A percentile compares a stretch with the other conserved stretches of the same genome.
Conservation (phyloP, 1,140 invertebrate species). For the Papilio helenus region DNA sequence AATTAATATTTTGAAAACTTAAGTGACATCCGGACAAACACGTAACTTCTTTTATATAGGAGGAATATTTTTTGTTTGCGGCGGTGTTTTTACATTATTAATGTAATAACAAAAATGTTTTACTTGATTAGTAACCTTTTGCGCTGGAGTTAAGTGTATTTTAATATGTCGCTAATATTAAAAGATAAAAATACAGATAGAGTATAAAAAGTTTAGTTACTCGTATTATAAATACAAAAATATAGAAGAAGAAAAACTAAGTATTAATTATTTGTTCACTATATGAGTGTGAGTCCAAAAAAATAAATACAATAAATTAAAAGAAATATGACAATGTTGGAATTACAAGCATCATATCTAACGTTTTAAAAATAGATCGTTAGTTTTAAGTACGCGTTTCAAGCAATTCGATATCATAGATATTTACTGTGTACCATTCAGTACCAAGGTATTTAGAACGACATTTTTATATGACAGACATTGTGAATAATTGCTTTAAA, state of each 20-base stretch:
- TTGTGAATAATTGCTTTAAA: conserved; percentile 19
- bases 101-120: background rate
- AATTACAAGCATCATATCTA: background rate
- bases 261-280: too few relatives aligned
- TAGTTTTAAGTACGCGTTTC: background rate
- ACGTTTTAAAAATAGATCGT: background rate
- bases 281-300: too few relatives aligned
- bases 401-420: background rate
- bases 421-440: conserved; percentile 9
- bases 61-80: background rate
- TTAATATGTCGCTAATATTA: background rate
- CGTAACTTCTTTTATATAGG: conserved; percentile 6
- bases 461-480: conserved; percentile 13
- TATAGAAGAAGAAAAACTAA: too few relatives aligned
- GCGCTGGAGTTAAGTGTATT: background rate
- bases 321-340: background rate
- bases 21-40: conserved; percentile 33
- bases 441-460: conserved; percentile 19
- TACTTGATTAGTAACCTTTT: background rate
- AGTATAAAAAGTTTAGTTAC: too few relatives aligned
- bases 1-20: conserved; percentile 48
- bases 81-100: background rate
- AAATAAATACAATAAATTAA: background rate
- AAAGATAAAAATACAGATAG: background rate
- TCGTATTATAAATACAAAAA: background rate